Base-by-base conservation (phyloP, 2,888 invertebrate species). In the Andrena bucephala region DNA sequence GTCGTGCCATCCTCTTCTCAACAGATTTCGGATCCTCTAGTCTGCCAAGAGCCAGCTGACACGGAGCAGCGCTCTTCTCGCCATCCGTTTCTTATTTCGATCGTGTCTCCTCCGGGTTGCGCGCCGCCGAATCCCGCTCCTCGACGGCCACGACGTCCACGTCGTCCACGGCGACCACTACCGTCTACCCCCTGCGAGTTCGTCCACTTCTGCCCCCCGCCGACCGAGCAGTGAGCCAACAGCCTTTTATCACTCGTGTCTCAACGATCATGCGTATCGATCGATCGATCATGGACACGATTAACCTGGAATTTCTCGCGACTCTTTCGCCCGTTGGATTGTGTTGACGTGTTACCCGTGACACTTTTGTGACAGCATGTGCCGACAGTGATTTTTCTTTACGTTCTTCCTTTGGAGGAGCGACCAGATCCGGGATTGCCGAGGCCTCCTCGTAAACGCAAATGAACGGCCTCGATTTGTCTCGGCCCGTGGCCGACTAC, bases 31-130 rank as follows among this genome's bases (percentile, higher is more conserved):
- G 90, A 91, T 92, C 91, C 89, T 90, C 90, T 94, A 93, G 94
- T 93, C 92, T 90, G 93, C 92, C 92, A 91, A 93, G 92, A 93
- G 93, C 93, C 91, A 93, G 93, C 93, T 92, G 93, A 92, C 93
- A 91, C 92, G 91, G 88, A 91, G 90, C 92, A 91, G 91, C 91
- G 91, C 88, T 88, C 83, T 81, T 83, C 82, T 74, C 85, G 62
- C 60, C 75, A 81, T 69, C 65, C 81, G 69, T 77, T 74, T 86
- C 78, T 79, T 81, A 84, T 80, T 81, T 76, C 69, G 67, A 24
- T 59, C 68, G 63, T 36, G 65, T 76, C 69, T 42, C 48, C 57
- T 48, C 33, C 59, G 62, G n/a, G 62, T 65, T 52, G 74, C 63
- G 72, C 83, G 82, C 70, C 66, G 67, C 31, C 66, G 24, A 31